These are phyloP conservation scores for Pseudomugil gertrudae DNA, from an alignment of 2,797 vertebrate genomes.

Conservation along the genomic window DNA sequence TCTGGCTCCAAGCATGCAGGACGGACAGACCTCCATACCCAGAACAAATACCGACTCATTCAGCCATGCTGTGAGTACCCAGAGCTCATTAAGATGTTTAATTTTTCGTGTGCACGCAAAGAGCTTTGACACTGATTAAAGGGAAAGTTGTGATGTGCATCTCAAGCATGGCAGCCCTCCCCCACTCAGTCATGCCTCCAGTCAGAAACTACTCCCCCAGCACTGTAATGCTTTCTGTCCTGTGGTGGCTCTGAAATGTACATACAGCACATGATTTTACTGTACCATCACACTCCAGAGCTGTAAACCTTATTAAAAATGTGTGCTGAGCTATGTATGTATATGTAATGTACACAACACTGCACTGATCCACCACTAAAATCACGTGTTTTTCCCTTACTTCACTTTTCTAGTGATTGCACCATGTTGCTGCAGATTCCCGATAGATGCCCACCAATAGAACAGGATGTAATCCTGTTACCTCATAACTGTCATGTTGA, in stretches of 20 bases:
- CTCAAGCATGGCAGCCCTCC: slow-evolving; percentile 46
- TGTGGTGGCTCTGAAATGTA: slow-evolving; percentile 38
- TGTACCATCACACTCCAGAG: slow-evolving; percentile 20
- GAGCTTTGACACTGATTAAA: slow-evolving; percentile 68
- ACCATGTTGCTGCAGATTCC: slow-evolving; percentile 26
- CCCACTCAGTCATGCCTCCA: slow-evolving; percentile 51
- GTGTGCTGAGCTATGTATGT: background rate
- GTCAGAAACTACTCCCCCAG: slow-evolving; percentile 62
- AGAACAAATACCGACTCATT: slow-evolving; percentile 50
- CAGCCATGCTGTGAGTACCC: slow-evolving; percentile 52
- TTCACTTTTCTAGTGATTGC: background rate
- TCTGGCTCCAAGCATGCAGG: slow-evolving; percentile 40
- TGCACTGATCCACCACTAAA: slow-evolving; percentile 9
- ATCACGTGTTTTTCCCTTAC: background rate
- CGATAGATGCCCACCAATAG: slow-evolving; percentile 18
- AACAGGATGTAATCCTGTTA: slow-evolving; percentile 23
- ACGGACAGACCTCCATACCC: slow-evolving; percentile 39
- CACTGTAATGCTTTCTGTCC: slow-evolving; percentile 31
- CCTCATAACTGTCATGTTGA: slow-evolving; percentile 5
- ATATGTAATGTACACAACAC: background rate
- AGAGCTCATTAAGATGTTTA: slow-evolving; percentile 66
- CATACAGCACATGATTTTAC: slow-evolving; percentile 38
- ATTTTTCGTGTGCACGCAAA: slow-evolving; percentile 51
- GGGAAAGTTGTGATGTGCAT: slow-evolving; percentile 55
- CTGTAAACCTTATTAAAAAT: slow-evolving; percentile 12